Conservation (phyloP, 2,888 invertebrate genomes). For the Tridacna gigas region DNA sequence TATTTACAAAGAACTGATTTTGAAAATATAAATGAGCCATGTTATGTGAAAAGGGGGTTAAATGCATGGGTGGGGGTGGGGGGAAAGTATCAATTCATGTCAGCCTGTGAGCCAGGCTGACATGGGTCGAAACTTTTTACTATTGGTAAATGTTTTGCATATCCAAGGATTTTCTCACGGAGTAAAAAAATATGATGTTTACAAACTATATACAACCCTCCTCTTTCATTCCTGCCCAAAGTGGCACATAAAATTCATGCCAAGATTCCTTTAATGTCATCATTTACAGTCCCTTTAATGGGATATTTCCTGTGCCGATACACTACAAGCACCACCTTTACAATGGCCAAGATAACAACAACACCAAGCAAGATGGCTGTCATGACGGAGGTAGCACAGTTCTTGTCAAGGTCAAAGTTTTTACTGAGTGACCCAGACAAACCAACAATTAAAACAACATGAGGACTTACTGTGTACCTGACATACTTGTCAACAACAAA, state of each 20-base stretch:
- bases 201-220: no score
- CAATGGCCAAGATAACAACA: constrained; percentile 36
- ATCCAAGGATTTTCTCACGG: background rate
- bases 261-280: background rate
- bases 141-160: no score
- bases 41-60: no score
- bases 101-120: no score
- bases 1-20: no score
- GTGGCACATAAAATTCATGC: background rate
- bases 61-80: no score
- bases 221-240: no score
- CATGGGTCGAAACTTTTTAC: no score
- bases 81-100: no score
- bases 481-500: constrained; percentile 75
- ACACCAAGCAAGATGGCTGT: constrained; percentile 35
- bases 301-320: constrained; percentile 56
- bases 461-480: constrained; percentile 76
- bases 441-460: constrained; percentile 74
- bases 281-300: constrained; percentile 32
- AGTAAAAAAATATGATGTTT: background rate
- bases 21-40: background rate
- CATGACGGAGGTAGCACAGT: constrained; percentile 53
- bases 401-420: constrained; percentile 61
- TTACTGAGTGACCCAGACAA: constrained; percentile 70
- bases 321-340: constrained; percentile 60